Conservation (phyloP, 2,113 vertebrate species). For the Phrynocephalus versicolor region DNA sequence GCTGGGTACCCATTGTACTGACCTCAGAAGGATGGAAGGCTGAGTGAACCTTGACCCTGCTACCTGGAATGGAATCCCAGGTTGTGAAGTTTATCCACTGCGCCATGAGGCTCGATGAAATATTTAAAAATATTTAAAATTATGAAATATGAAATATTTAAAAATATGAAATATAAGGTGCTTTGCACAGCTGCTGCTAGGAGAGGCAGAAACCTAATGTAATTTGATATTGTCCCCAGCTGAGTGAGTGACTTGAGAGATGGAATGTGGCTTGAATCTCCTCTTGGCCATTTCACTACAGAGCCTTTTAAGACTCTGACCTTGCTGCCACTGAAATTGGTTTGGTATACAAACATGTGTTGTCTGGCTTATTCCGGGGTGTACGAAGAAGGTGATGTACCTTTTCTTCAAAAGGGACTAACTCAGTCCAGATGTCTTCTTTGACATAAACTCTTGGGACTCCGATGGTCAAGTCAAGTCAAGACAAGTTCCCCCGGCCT, state of each 20-base stretch:
- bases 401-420: background rate
- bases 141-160: too few relatives aligned
- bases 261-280: background rate
- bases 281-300: background rate
- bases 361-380: background rate
- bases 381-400: background rate
- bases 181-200: background rate
- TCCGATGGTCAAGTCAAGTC: background rate
- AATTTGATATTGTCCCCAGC: background rate
- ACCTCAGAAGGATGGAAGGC: too few relatives aligned
- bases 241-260: background rate
- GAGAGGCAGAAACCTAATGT: background rate
- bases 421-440: background rate
- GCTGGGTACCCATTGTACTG: too few relatives aligned
- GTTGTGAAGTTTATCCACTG: too few relatives aligned
- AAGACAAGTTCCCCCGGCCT: background rate
- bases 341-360: background rate
- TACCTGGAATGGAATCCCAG: too few relatives aligned
- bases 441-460: background rate
- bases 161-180: background rate
- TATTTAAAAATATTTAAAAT: too few relatives aligned
- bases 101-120: too few relatives aligned
- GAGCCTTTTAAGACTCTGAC: background rate
- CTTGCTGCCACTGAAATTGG: background rate
- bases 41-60: too few relatives aligned